Evolutionary conservation across 2,888 invertebrate genomes (phyloP).

Genomic region (Drosophila algonquin): DNA sequence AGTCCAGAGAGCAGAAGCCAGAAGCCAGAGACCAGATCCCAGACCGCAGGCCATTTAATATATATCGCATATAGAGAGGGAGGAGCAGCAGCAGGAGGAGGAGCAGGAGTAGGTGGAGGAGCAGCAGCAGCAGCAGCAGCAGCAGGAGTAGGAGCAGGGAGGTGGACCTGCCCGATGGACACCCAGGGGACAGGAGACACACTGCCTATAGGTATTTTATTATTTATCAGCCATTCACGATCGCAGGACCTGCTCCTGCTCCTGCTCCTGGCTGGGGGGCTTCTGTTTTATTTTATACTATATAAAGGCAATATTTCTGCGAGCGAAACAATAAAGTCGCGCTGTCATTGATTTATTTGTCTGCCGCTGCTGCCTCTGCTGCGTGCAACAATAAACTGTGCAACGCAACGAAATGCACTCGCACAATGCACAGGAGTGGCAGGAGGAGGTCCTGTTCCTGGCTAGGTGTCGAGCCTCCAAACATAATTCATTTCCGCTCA

Average conservation of each 20-base stretch:
- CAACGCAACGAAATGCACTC: conserved; percentile 72
- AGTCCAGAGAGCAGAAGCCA: background rate
- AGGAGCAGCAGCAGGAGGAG: background rate
- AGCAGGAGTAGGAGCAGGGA: background rate
- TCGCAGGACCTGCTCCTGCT: conserved; percentile 36
- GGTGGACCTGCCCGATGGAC: conserved; percentile 45
- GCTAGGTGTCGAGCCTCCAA: conserved; percentile 44
- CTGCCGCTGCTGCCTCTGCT: conserved; percentile 53
- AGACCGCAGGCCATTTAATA: conserved; percentile 74
- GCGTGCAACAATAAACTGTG: conserved; percentile 74
- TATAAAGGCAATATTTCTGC: conserved; percentile 79
- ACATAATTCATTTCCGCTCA: conserved; percentile 83
- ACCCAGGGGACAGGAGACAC: conserved; percentile 28
- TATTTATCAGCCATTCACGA: conserved; percentile 68
- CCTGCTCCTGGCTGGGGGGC: conserved; percentile 10
- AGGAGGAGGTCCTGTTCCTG: conserved; percentile 13
- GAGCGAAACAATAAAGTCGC: conserved; percentile 82
- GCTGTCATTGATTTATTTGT: conserved; percentile 82
- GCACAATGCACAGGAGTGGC: conserved; percentile 64
- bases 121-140: background rate
- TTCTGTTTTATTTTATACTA: conserved; percentile 76
- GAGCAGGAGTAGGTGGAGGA: conserved; percentile 26
- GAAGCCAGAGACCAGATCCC: background rate
- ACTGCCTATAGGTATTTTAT: conserved; percentile 75
- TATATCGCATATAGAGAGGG: conserved; percentile 55